Evolutionary conservation across 2,113 vertebrate species (phyloP).

Genomic region (Microcebus griseorufus): DNA sequence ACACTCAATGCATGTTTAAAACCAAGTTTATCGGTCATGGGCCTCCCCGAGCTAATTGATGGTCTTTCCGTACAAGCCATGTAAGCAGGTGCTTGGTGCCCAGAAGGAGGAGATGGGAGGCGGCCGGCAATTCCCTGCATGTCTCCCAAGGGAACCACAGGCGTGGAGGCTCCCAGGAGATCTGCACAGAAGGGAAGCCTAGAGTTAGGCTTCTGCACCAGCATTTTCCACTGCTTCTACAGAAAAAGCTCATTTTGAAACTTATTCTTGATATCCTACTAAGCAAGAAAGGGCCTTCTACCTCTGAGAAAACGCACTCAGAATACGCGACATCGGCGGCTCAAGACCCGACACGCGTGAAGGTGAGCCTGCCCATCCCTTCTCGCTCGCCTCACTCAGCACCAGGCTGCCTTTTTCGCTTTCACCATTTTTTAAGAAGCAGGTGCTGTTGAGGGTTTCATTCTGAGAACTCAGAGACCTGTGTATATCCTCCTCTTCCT

Average conservation of each 20-base stretch:
- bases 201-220: neutral
- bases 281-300: neutral
- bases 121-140: neutral
- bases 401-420: neutral
- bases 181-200: fast-evolving
- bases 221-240: neutral
- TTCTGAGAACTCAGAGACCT: neutral
- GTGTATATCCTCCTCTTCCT: neutral
- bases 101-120: neutral
- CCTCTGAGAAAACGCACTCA: neutral
- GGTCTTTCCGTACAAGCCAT: neutral
- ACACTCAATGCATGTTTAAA: neutral
- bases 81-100: neutral
- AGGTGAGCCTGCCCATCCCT: fast-evolving
- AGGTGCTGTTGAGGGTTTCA: neutral
- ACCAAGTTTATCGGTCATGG: neutral
- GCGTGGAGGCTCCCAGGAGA: neutral
- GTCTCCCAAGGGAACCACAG: neutral
- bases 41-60: neutral
- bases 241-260: neutral
- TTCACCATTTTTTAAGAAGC: neutral
- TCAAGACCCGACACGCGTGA: fast-evolving
- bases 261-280: neutral
- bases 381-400: fast-evolving
- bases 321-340: too few species aligned